Base-by-base conservation (phyloP, 2,888 invertebrate genomes). In the Syritta pipiens region DNA sequence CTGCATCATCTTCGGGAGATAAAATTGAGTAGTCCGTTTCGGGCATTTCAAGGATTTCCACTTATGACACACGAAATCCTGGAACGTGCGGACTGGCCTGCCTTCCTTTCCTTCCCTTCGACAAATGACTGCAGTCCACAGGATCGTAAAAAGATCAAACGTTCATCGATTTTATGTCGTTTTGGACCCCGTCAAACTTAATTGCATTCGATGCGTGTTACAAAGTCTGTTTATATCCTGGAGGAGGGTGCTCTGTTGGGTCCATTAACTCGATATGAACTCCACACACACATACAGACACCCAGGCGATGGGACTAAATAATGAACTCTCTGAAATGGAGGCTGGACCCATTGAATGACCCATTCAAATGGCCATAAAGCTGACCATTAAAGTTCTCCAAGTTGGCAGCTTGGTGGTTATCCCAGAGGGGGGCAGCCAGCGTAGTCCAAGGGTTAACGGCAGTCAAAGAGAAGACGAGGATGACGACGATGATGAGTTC, bases 331-430 rank as follows among this genome's bases (percentile, higher is more conserved):
- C 67, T 35, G 79, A 72, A 79, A 79, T 74, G 79, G 67, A 79
- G 79, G 79, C 72, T 79, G 79, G 67, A 74, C 72, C 74, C 62
- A 74, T 68, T 79, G 79, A 79, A 79, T 74, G 77, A 82, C 81
- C 81, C 81, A 69, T 72, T 81, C 82, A 81, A 81, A 72, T 82
- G 82, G 71, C 63, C 82, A 77, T 82, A 82, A 82, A 82, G 75
- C 69, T 69, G 51, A 82, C 76, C 76, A 82, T 82, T 81, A 82
- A 81, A 81, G 44, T 79, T 68, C 79, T 74, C 79, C 60, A 49
- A 79, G 44, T 74, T 74, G 67, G 55, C 19, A 79, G 62, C 74
- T 79, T 68, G 79, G 74, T 55, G 67, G 79, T 79, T 68, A 67
- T 74, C 28, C 74, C 49, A 30, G n/a, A 60, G 49, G 48, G 17